Conservation (phyloP, 2,113 vertebrate genomes). For the Xiphophorus maculatus region DNA sequence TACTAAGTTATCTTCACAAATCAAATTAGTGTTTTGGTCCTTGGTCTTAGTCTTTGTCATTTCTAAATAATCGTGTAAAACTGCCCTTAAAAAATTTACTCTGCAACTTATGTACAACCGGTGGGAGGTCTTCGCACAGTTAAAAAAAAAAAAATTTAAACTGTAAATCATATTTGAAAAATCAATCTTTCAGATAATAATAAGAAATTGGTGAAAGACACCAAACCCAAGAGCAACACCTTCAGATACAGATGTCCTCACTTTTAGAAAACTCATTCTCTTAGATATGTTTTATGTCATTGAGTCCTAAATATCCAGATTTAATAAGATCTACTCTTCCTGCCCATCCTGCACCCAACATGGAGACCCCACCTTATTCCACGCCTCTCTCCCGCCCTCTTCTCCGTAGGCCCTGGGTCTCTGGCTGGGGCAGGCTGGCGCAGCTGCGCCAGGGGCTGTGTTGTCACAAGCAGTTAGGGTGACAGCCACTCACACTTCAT, state of each 20-base stretch:
- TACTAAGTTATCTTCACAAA: background rate
- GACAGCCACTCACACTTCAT: constrained; percentile 99
- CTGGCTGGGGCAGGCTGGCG: constrained; percentile 85
- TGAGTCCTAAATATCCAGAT: background rate
- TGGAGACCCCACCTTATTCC: constrained; percentile 31
- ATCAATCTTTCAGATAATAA: background rate
- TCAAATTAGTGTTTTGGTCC: background rate
- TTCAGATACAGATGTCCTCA: background rate
- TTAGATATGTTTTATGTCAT: background rate
- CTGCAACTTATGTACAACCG: no score
- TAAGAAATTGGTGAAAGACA: background rate
- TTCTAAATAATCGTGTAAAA: background rate
- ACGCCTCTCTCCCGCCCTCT: constrained; percentile 36
- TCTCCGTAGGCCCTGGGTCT: constrained; percentile 67
- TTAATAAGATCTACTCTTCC: constrained; percentile 18
- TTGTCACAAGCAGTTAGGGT: constrained; percentile 96
- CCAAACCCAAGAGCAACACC: background rate
- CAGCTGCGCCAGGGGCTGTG: constrained; percentile 96
- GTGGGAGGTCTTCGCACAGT: no score
- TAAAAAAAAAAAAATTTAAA: background rate
- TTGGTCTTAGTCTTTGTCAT: background rate
- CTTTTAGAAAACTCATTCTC: background rate
- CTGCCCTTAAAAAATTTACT: background rate
- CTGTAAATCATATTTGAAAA: background rate
- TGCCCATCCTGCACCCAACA: constrained; percentile 15